These are phyloP conservation scores for Phyllopteryx taeniolatus DNA, from an alignment of 2,113 vertebrate species.

Conservation along the genomic window DNA sequence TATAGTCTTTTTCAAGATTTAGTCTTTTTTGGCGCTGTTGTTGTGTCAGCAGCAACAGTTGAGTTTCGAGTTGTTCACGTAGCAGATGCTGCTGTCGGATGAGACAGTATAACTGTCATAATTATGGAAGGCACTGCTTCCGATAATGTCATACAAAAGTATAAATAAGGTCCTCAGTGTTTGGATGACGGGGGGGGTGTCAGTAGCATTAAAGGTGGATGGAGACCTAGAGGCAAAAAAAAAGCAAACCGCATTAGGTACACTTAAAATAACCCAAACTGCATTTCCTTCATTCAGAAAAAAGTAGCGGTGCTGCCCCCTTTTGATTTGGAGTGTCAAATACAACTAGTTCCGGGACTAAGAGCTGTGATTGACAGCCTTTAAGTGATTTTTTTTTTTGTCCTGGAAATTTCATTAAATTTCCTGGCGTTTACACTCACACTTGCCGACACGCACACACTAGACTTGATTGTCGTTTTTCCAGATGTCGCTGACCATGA, in stretches of 20 bases:
- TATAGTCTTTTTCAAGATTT: neutral
- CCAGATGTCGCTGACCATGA: constrained; percentile 83
- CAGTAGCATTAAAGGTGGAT: constrained; percentile 5
- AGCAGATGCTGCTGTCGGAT: constrained; percentile 98
- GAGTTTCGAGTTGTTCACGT: constrained; percentile 53
- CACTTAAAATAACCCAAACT: neutral
- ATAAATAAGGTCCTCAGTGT: constrained; percentile 56
- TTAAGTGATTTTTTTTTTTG: constrained; percentile 28
- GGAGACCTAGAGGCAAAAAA: neutral
- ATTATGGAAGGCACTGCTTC: constrained; percentile 99
- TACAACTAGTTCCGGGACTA: neutral
- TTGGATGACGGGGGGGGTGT: constrained; percentile 20
- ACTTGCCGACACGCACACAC: neutral
- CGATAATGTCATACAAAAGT: constrained; percentile 89
- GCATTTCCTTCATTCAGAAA: neutral
- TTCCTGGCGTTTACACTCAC: neutral
- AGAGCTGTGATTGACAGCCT: constrained; percentile 24
- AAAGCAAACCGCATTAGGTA: neutral
- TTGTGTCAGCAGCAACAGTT: constrained; percentile 31
- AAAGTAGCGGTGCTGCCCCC: neutral
- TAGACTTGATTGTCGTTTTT: constrained; percentile 80
- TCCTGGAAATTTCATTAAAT: neutral
- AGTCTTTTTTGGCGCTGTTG: constrained; percentile 4
- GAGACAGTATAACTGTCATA: constrained; percentile 99
- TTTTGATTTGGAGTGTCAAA: neutral